Evolutionary conservation across 92 coral and sea anemone genomes (phyloP).

Genomic region (Epizoanthus scotinus): DNA sequence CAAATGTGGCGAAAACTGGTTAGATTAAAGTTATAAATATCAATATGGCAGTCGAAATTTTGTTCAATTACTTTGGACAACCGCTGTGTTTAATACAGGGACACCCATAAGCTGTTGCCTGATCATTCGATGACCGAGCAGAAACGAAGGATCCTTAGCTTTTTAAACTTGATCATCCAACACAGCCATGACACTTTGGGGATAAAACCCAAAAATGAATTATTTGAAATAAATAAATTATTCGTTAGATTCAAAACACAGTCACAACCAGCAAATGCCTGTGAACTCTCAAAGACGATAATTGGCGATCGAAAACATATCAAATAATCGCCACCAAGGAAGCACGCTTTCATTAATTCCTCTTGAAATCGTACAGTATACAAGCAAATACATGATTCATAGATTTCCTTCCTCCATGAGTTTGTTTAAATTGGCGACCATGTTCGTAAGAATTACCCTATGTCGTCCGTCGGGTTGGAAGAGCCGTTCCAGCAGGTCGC

Average conservation of each 20-base stretch:
- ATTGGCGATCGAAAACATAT: background rate
- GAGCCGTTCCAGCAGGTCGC: slow-evolving; percentile 88
- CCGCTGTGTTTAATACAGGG: slow-evolving; percentile 31
- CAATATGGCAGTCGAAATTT: background rate
- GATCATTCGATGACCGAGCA: slow-evolving; percentile 22
- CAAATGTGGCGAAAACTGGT: background rate
- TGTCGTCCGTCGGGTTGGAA: slow-evolving; percentile 74
- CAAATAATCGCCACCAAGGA: background rate
- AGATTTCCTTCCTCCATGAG: slow-evolving; percentile 94
- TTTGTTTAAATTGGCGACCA: slow-evolving; percentile 86
- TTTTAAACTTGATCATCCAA: background rate
- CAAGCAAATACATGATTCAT: slow-evolving; percentile 46
- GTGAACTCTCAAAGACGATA: background rate
- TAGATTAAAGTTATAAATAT: background rate
- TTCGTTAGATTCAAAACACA: background rate
- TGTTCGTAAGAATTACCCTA: slow-evolving; percentile 70
- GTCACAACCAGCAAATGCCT: background rate
- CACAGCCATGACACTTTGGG: slow-evolving; percentile 18
- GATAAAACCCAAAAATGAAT: background rate
- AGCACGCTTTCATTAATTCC: background rate
- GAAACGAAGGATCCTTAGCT: background rate
- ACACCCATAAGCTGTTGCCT: slow-evolving; percentile 4
- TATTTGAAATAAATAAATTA: slow-evolving; percentile 38
- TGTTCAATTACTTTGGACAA: slow-evolving; percentile 29
- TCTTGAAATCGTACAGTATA: slow-evolving; percentile 2